Conservation (phyloP, 2,113 vertebrate species). For the Callipepla squamata region DNA sequence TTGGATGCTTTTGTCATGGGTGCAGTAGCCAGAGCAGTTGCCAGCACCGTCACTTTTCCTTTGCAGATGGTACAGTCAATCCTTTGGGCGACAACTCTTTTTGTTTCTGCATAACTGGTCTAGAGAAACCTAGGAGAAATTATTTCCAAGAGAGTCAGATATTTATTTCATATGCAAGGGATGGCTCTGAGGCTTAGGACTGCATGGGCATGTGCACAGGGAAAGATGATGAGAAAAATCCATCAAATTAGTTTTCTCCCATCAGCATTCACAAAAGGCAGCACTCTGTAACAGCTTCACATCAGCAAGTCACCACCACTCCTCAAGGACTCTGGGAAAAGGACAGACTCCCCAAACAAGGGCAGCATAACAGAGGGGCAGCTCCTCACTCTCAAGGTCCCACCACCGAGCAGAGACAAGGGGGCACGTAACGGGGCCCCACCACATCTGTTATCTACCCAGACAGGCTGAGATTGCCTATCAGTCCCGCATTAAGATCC, state of each 20-base stretch:
- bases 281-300: background rate
- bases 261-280: constrained; percentile 28
- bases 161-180: background rate
- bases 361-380: background rate
- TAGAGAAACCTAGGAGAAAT: background rate
- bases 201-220: background rate
- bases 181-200: background rate
- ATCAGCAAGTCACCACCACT: background rate
- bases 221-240: constrained; percentile 27
- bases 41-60: too few relatives aligned
- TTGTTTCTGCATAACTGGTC: too few relatives aligned
- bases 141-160: background rate
- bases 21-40: constrained; percentile 84
- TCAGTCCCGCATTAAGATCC: background rate
- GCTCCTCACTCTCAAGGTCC: background rate
- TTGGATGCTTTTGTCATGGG: constrained; percentile 91
- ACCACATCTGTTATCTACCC: background rate
- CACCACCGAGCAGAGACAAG: background rate
- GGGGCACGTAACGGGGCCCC: background rate
- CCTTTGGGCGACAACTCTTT: too few relatives aligned
- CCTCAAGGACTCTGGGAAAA: background rate
- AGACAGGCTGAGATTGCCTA: background rate
- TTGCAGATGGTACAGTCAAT: too few relatives aligned
- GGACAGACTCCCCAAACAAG: background rate
- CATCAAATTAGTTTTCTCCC: constrained; percentile 27